Percentiles rank a stretch among this genome's conserved stretches.
phyloP scores from a whole-genome alignment of 2,888 invertebrate genomes.

The Therioaphis trifolii region DNA sequence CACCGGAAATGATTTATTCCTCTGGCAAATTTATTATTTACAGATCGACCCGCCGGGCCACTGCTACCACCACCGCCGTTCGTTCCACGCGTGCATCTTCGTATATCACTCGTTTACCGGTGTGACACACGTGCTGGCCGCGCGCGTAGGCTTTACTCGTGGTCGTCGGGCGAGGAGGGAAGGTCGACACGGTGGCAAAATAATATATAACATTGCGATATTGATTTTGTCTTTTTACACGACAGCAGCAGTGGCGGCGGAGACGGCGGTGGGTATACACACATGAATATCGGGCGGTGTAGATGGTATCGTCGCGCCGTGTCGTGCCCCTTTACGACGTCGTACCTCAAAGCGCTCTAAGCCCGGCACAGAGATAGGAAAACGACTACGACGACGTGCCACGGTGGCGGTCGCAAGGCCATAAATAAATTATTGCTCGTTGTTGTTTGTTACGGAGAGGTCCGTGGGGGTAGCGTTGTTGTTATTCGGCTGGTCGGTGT shows the following conservation, averaged over 20 bases:
- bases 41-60: neutral
- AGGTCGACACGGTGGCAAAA: neutral
- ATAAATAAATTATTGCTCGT: conserved; percentile 55
- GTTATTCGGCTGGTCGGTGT: too few relatives aligned
- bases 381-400: neutral
- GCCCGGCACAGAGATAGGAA: too few relatives aligned
- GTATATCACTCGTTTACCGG: neutral
- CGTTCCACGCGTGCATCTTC: neutral
- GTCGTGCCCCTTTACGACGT: too few relatives aligned
- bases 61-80: neutral
- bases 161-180: neutral
- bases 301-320: too few relatives aligned
- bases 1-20: conserved; percentile 17
- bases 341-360: too few relatives aligned
- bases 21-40: conserved; percentile 34
- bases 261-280: too few relatives aligned
- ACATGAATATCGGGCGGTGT: too few relatives aligned
- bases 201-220: conserved; percentile 31
- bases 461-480: neutral
- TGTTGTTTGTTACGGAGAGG: conserved; percentile 17
- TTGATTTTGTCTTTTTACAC: conserved; percentile 53
- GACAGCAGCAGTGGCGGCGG: too few relatives aligned
- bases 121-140: conserved; percentile 9
- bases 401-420: neutral
- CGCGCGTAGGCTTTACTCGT: too few relatives aligned